A percentile compares a stretch with the other conserved stretches of the same genome.
Conservation (phyloP, 2,113 vertebrate genomes). For the Mesitornis unicolor region DNA sequence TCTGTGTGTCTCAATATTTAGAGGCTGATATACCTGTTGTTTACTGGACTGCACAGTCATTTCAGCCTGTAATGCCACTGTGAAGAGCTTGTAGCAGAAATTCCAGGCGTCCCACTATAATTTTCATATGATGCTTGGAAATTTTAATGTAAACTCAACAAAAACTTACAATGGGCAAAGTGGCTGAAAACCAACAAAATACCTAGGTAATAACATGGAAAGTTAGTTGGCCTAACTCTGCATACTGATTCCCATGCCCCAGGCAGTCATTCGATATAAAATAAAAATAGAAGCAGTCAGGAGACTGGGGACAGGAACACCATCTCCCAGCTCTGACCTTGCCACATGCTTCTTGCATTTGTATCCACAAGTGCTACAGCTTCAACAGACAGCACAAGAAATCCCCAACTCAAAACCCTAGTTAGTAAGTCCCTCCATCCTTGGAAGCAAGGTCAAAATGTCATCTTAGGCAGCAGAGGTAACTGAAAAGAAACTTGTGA, state of each 20-base stretch:
- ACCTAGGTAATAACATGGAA: background rate
- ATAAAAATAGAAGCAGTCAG: background rate
- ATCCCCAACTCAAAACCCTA: background rate
- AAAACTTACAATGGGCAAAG: background rate
- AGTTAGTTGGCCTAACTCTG: background rate
- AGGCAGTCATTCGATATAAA: background rate
- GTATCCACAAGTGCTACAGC: background rate
- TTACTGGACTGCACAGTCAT: background rate
- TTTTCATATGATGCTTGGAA: background rate
- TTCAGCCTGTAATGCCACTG: background rate
- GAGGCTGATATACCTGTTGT: background rate
- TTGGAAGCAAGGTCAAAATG: background rate
- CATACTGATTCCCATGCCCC: background rate
- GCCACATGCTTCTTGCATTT: background rate
- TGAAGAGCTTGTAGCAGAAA: background rate
- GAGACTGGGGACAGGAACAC: background rate
- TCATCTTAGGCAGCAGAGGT: background rate
- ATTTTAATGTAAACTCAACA: background rate
- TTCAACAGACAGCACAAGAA: background rate
- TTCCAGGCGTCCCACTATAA: background rate
- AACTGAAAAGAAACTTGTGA: background rate
- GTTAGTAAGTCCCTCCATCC: background rate
- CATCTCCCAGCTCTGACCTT: background rate
- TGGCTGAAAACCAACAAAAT: background rate
- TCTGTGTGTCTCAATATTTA: background rate